Percentiles rank a stretch among this genome's conserved stretches.
phyloP scores from a whole-genome alignment of 2,888 invertebrate genomes.

The Lamellibrachia columna region DNA sequence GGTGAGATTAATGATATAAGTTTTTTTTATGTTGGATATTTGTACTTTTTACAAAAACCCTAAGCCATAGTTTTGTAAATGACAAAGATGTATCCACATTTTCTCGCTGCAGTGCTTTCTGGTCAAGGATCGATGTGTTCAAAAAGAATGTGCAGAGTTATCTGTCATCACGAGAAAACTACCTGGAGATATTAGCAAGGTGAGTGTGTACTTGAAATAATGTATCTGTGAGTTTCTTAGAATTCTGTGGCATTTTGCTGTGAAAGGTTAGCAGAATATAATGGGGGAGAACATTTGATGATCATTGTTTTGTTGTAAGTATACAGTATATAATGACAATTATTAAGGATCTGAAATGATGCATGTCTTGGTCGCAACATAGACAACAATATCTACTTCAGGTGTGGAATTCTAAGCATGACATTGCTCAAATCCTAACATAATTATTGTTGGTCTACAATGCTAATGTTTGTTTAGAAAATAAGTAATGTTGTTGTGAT shows the following conservation, averaged over 20 bases:
- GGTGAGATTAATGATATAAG: too few relatives aligned
- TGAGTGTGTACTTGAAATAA: conserved; percentile 33
- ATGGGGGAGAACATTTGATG: too few relatives aligned
- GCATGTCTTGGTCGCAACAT: too few relatives aligned
- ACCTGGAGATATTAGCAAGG: conserved; percentile 73
- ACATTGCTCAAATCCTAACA: too few relatives aligned
- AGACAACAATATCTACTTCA: too few relatives aligned
- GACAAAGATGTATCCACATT: not conserved
- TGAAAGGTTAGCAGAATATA: too few relatives aligned
- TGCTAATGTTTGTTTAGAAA: not conserved
- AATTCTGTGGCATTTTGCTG: too few relatives aligned
- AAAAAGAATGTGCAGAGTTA: conserved; percentile 80
- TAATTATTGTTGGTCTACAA: not conserved
- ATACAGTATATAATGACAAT: too few relatives aligned
- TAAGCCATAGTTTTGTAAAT: not conserved
- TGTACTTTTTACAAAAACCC: not conserved
- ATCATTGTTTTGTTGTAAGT: too few relatives aligned
- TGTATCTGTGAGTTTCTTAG: too few relatives aligned
- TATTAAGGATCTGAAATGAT: too few relatives aligned
- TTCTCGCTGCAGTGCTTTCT: conserved; percentile 72
- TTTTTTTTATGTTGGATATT: not conserved
- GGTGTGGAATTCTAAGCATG: too few relatives aligned
- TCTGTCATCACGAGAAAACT: conserved; percentile 77
- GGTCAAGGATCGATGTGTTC: conserved; percentile 77
- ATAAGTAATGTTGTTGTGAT: conserved; percentile 20